Evolutionary conservation across 2,888 invertebrate genomes (phyloP), one percentile per base, ranked within the genome.

Genomic region (Lucinisca nassula): DNA sequence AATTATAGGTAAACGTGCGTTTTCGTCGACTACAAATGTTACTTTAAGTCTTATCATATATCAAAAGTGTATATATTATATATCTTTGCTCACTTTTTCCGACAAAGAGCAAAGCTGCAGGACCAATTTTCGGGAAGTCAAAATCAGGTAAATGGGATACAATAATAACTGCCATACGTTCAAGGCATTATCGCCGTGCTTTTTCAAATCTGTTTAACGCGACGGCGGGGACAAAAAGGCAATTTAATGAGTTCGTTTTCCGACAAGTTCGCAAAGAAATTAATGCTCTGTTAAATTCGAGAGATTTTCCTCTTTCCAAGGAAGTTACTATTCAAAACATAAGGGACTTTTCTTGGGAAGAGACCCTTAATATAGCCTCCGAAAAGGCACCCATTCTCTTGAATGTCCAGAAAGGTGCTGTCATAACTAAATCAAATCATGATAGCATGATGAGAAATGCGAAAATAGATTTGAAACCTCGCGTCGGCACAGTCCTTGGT

Each of bases 151-250:
- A 82, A 35, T 82, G 82, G 76, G 82, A 82, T 67, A 61, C 82
- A 12, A 82, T 82, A 49, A 70, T 82, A 1, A 82, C 75, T n/a
- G 76, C 82, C 45, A 76, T 82, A 21, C 32, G 82, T 35, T 61
- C 79, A 40, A 49, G 78, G 32, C 79, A 85, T 17, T 81, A 85
- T 61, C 45, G 72, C n/a, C 49, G 74, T 10, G 83, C 83, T 38
- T 79, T 87, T 49, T 35, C 14, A n/a, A 73, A 77, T 24, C 40
- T 87, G 49, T 87, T 79, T 35, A 78, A 82, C 40, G 87, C 87
- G 21, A 76, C 83, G 24, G 32, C 27, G 55, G 85, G 40, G 21
- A 61, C 49, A 6, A 73, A 74, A 55, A 24, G 76, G n/a, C 82
- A 78, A 30, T 85, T 79, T 75, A 32, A 61, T 8, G 61, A 58